A percentile compares a stretch with the other conserved stretches of the same genome.
phyloP scores from a whole-genome alignment of 2,888 invertebrate genomes.

The Chymomyza caudatula region DNA sequence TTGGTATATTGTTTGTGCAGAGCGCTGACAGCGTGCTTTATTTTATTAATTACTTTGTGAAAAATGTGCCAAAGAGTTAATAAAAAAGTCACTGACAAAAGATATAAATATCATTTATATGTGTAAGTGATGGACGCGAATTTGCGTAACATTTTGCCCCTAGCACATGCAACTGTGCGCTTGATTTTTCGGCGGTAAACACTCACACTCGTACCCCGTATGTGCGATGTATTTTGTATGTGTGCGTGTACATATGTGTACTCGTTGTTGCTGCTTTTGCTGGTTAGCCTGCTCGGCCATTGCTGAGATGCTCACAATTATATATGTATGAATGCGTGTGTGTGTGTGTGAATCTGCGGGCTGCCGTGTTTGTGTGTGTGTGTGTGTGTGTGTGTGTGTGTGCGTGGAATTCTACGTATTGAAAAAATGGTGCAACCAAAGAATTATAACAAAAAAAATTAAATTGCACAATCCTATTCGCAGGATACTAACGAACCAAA shows the following conservation, averaged over 20 bases:
- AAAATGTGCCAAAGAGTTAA: constrained; percentile 28
- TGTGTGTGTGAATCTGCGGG: constrained; percentile 56
- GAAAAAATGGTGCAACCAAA: constrained; percentile 76
- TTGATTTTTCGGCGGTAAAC: constrained; percentile 72
- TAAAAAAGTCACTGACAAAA: constrained; percentile 16
- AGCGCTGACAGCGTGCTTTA: constrained; percentile 59
- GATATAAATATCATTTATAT: constrained; percentile 26
- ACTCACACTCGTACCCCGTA: constrained; percentile 66
- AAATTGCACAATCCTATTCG: constrained; percentile 46
- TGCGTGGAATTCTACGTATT: constrained; percentile 73
- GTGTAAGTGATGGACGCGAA: constrained; percentile 26
- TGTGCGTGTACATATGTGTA: constrained; percentile 20
- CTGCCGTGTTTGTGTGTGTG: constrained; percentile 59
- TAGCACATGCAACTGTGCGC: constrained; percentile 70
- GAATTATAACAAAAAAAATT: constrained; percentile 61
- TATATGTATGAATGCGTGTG: constrained; percentile 37
- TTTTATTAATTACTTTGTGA: constrained; percentile 42
- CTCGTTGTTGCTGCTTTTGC: constrained; percentile 25
- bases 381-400: constrained; percentile 45
- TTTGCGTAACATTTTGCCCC: constrained; percentile 59
- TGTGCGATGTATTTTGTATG: constrained; percentile 45
- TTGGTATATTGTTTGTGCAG: constrained; percentile 69
- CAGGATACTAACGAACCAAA: constrained; percentile 54
- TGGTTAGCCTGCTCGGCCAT: constrained; percentile 51
- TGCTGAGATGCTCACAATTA: constrained; percentile 54